Evolutionary conservation across 2,797 vertebrate species (phyloP).

Genomic region (Sebastes nivosus): DNA sequence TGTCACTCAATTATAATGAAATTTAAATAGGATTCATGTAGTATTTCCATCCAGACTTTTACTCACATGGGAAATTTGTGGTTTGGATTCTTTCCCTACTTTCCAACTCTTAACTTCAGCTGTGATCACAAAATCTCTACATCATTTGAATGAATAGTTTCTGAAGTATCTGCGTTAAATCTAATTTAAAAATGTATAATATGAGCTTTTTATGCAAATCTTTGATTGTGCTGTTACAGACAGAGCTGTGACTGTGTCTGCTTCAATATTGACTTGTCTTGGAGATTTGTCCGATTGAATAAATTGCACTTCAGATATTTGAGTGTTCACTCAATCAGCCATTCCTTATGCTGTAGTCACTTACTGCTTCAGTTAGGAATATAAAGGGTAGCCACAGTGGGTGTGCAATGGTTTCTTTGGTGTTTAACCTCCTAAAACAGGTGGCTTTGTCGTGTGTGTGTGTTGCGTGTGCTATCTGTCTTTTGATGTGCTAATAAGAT

Average conservation of each 20-base stretch:
- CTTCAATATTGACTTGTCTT: neutral
- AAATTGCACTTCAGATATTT: conserved; percentile 27
- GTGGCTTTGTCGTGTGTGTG: conserved; percentile 2
- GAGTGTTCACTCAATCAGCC: conserved; percentile 36
- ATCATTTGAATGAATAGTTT: conserved; percentile 1
- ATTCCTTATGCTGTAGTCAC: conserved; percentile 1
- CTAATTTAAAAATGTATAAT: neutral
- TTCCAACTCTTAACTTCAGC: conserved; percentile 2
- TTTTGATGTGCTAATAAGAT: conserved; percentile 60
- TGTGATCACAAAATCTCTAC: neutral
- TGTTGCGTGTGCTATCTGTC: conserved; percentile 16
- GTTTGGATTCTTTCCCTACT: neutral
- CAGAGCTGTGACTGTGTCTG: neutral
- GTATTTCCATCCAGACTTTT: neutral
- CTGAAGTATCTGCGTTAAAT: conserved; percentile 8
- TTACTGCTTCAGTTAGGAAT: conserved; percentile 5
- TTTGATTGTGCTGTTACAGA: neutral
- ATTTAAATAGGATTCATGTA: conserved; percentile 3
- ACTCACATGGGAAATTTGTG: neutral
- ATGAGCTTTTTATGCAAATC: neutral
- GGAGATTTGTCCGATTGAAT: conserved; percentile 4
- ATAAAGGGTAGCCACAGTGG: neutral
- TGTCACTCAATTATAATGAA: conserved; percentile 1
- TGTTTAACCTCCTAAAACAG: conserved; percentile 33
- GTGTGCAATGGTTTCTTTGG: conserved; percentile 6